Evolutionary conservation across 30 jellyfish, hydroid and myxozoan genomes (phyloP).

Genomic region (Cassiopea andromeda): DNA sequence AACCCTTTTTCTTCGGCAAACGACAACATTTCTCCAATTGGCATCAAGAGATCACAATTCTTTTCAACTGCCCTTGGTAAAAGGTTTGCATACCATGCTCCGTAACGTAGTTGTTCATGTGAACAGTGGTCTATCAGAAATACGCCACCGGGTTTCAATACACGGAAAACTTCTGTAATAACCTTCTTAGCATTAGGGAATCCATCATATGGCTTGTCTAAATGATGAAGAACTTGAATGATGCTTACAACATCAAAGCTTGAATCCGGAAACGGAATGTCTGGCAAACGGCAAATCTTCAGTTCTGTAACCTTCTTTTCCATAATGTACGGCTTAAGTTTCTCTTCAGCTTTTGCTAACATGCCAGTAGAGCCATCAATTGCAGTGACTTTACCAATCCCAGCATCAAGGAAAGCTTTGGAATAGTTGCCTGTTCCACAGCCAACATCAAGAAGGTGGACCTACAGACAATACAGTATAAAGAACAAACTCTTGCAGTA

Average conservation of each 20-base stretch:
- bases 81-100: conserved; percentile 59
- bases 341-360: conserved; percentile 71
- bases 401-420: conserved; percentile 73
- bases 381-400: conserved; percentile 75
- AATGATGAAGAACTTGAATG: conserved; percentile 84
- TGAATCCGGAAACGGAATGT: conserved; percentile 71
- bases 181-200: conserved; percentile 22
- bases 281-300: conserved; percentile 63
- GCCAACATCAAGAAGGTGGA: conserved; percentile 90
- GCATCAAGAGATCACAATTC: conserved; percentile 45
- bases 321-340: conserved; percentile 22
- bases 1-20: conserved; percentile 37
- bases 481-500: too few relatives aligned
- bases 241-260: conserved; percentile 82
- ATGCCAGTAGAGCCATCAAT: conserved; percentile 85
- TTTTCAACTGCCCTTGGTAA: conserved; percentile 67
- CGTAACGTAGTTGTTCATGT: conserved; percentile 72
- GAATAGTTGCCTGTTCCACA: conserved; percentile 95
- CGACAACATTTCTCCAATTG: conserved; percentile 36
- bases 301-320: conserved; percentile 30
- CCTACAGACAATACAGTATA: conserved; percentile 24
- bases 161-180: conserved; percentile 80
- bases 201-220: conserved; percentile 75
- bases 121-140: conserved; percentile 55
- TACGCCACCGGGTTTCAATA: conserved; percentile 90